Conservation (phyloP, 2,113 vertebrate species). For the Oryctolagus cuniculus region mOryCun1.1 NC_091438.1:83770501-83771000, state of each 20-base stretch:
- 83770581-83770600: slow-evolving; percentile 57
- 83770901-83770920: background rate
- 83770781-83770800: background rate
- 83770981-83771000: background rate
- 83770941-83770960: slow-evolving; percentile 38
- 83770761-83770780: background rate
- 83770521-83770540: slow-evolving; percentile 65
- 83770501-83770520: slow-evolving; percentile 4
- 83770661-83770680: slow-evolving; percentile 44
- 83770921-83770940: background rate
- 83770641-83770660: background rate
- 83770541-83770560: slow-evolving; percentile 55
- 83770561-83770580: background rate
- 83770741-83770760: background rate
- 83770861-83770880: rapidly evolving
- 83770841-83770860: background rate
- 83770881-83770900: background rate
- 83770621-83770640: slow-evolving; percentile 1
- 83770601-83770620: background rate
- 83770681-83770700: background rate
- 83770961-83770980: slow-evolving; percentile 47
- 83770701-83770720: slow-evolving; percentile 17
- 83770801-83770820: background rate
- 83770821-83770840: background rate
- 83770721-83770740: background rate